These are phyloP conservation scores for Pipistrellus kuhlii DNA, from an alignment of 2,797 vertebrate species.

Conservation along the genomic window DNA sequence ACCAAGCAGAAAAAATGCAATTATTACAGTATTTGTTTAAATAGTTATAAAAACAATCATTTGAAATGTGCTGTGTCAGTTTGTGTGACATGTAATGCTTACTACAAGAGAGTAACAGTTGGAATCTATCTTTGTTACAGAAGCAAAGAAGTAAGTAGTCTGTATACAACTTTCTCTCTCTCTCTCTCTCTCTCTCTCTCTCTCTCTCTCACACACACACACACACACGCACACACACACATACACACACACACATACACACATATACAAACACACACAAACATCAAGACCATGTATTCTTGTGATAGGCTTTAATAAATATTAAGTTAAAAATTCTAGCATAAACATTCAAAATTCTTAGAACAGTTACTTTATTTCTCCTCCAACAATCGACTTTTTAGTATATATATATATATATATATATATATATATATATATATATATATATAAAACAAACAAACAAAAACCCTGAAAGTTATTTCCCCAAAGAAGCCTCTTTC, in stretches of 20 bases:
- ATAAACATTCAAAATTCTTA: neutral
- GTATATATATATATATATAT: neutral
- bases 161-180: neutral
- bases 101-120: neutral
- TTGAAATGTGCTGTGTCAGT: neutral
- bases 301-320: neutral
- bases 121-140: neutral
- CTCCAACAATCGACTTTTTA: neutral
- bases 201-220: no score
- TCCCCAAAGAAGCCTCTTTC: neutral
- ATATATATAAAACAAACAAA: neutral
- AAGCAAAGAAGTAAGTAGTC: neutral
- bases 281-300: neutral
- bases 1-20: neutral
- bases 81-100: neutral
- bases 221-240: no score
- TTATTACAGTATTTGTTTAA: neutral
- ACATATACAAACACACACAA: neutral
- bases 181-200: neutral
- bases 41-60: neutral
- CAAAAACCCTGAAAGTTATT: neutral
- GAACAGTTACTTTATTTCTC: neutral
- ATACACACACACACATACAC: neutral
- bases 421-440: neutral
- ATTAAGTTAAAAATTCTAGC: conserved; percentile 40